Base-by-base conservation (phyloP, 1,140 invertebrate genomes). In the Pachypeltis micranthus region DNA sequence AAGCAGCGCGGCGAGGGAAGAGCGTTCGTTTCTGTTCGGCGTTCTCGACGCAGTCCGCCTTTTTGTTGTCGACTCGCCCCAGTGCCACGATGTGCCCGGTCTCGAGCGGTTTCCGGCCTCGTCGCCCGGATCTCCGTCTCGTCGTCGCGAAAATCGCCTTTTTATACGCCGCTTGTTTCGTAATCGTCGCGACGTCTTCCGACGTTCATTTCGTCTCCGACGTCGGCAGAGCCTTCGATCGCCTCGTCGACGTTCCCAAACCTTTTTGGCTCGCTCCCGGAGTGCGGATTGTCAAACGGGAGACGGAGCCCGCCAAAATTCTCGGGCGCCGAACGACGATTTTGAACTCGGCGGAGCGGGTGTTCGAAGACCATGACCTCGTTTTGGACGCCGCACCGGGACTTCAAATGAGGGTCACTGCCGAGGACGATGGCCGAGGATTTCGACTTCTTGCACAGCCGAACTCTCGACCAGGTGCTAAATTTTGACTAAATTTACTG, bases 211-310 rank as follows among this genome's bases (percentile, higher is more conserved):
- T 59, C 12, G 57, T 59, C 26, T 28, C 57, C 39, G 19, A 63
- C 24, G 28, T 63, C 62, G 54, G 62, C 19, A 63, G 39, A 58
- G 62, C 56, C 44, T 24, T 55, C 12, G 62, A 63, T 29, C 25
- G 31, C 34, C n/a, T 59, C 2, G 26, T 28, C 10, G 14, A 26
- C 14, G 26, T 31, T n/a, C 26, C 25, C 2, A 31, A 59, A n/a
- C 29, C 57, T 1, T 59, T 29, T 31, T 28, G 27, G 1, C 57
- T 59, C 25, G 26, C 31, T 1, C 57, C 57, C 14, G 57, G 57
- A 14, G 29, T 59, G 10, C 26, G 57, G 57, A n/a, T 59, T 7
- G 57, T 29, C 16, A 59, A 29, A 23, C 14, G 24, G 29, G 7
- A 25, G n/a, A 34, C 16, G 2, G 29, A 28, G 27, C n/a, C 14